phyloP scores from a whole-genome alignment of 1,140 invertebrate genomes.

The Trinorchestia longiramus region DNA sequence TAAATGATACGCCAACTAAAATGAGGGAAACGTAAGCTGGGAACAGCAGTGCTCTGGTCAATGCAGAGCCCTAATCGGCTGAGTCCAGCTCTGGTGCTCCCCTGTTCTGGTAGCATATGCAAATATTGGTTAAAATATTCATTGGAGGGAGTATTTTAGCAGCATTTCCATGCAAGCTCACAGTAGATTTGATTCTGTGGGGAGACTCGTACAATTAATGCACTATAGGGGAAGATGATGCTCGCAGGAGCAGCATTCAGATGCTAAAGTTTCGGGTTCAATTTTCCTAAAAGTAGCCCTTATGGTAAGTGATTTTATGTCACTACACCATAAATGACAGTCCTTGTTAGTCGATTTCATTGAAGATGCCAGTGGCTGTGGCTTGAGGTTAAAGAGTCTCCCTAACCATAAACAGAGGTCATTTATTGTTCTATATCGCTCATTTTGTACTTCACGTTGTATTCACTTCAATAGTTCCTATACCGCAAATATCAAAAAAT shows the following conservation, averaged over 20 bases:
- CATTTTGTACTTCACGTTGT: not conserved
- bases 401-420: not conserved
- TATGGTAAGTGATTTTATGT: not conserved
- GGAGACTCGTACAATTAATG: constrained; percentile 42
- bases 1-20: not conserved
- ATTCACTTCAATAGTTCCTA: not conserved
- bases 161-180: constrained; percentile 41
- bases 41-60: not conserved
- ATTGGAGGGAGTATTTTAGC: constrained; percentile 46
- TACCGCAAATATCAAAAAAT: too few species aligned
- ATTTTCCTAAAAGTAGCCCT: not conserved
- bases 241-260: not conserved
- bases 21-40: not conserved
- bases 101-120: constrained; percentile 42
- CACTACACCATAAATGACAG: not conserved
- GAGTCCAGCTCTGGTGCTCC: constrained; percentile 48
- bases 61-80: constrained; percentile 17
- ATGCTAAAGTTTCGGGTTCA: not conserved
- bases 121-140: constrained; percentile 55
- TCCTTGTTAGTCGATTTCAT: not conserved
- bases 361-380: not conserved
- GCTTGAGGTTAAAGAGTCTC: not conserved
- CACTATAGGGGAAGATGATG: not conserved
- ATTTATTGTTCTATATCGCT: not conserved
- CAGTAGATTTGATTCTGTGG: constrained; percentile 46